phyloP scores from a whole-genome alignment of 2,888 invertebrate species.

The Odontothrips loti region DNA sequence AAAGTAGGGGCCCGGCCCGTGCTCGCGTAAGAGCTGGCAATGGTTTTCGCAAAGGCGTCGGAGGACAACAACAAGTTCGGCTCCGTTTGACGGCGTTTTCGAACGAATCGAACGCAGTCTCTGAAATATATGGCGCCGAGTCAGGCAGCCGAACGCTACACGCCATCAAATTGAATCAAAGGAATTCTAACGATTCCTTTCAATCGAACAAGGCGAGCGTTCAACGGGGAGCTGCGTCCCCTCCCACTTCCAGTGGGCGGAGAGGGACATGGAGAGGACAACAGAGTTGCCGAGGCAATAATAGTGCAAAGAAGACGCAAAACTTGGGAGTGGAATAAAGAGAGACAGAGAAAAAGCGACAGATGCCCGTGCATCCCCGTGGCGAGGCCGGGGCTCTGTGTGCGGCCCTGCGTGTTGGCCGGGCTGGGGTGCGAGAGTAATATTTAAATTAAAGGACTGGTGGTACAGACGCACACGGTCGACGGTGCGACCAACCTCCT shows the following conservation, averaged over 20 bases:
- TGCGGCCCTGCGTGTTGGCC: neutral
- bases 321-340: neutral
- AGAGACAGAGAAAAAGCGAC: neutral
- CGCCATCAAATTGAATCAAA: neutral
- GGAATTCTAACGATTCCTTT: constrained; percentile 1
- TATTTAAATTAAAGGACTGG: too few species aligned
- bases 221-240: too few species aligned
- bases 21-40: neutral
- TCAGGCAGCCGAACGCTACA: too few species aligned
- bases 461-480: too few species aligned
- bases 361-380: neutral
- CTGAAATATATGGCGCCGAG: neutral
- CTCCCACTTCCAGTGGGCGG: too few species aligned
- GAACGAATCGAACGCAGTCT: neutral
- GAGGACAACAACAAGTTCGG: neutral
- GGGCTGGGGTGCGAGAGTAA: too few species aligned
- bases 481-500: too few species aligned
- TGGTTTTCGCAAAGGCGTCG: neutral
- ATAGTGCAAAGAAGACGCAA: neutral
- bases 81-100: neutral
- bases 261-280: too few species aligned
- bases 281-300: too few species aligned
- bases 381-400: neutral
- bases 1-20: neutral
- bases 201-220: neutral